These are phyloP conservation scores for Castor canadensis DNA, from an alignment of 2,113 vertebrate species.

Conservation along the genomic window DNA sequence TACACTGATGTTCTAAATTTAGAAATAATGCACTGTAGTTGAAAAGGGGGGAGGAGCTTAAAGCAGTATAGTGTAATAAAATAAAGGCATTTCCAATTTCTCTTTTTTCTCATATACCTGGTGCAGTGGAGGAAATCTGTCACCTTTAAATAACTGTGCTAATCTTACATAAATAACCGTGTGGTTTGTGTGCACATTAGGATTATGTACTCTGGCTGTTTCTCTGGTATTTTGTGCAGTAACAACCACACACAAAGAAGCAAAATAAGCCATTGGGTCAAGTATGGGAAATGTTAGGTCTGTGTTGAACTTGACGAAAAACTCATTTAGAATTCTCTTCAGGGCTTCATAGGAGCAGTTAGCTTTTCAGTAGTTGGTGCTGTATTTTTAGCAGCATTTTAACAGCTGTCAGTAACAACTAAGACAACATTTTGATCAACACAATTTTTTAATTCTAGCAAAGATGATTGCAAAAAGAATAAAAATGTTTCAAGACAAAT, in stretches of 20 bases:
- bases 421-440: slow-evolving; percentile 80
- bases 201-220: neutral
- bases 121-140: slow-evolving; percentile 69
- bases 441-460: slow-evolving; percentile 76
- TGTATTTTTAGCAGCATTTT: slow-evolving; percentile 86
- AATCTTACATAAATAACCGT: slow-evolving; percentile 67
- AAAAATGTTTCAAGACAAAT: slow-evolving; percentile 67
- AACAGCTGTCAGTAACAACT: slow-evolving; percentile 86
- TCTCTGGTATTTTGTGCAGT: slow-evolving; percentile 13
- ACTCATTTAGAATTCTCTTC: slow-evolving; percentile 78
- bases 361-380: slow-evolving; percentile 81
- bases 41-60: slow-evolving; percentile 69
- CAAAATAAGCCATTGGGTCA: slow-evolving; percentile 61
- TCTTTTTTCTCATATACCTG: slow-evolving; percentile 64
- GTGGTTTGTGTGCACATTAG: slow-evolving; percentile 51
- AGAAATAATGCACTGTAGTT: slow-evolving; percentile 81
- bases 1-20: slow-evolving; percentile 84
- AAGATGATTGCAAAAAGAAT: slow-evolving; percentile 72
- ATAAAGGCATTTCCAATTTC: slow-evolving; percentile 64
- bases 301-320: slow-evolving; percentile 72
- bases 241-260: slow-evolving; percentile 45
- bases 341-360: slow-evolving; percentile 80
- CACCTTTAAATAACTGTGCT: slow-evolving; percentile 67
- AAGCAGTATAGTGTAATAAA: slow-evolving; percentile 74
- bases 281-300: slow-evolving; percentile 62